phyloP scores from a whole-genome alignment of 2,113 vertebrate species.

The Thinocorus orbignyianus region DNA sequence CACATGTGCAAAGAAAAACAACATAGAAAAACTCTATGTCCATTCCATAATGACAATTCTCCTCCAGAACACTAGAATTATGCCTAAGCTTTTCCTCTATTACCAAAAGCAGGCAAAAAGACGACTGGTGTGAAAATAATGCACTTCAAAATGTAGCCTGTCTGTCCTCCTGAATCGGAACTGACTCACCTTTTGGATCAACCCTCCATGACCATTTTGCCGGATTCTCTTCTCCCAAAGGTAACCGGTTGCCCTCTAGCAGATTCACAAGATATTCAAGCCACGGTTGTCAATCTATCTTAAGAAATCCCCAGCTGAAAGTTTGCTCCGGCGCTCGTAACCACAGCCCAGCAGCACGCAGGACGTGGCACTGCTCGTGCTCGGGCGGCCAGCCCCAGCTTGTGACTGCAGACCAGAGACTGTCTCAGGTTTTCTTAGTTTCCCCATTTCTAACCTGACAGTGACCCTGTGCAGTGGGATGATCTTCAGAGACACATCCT shows the following conservation, averaged over 20 bases:
- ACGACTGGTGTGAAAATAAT: background rate
- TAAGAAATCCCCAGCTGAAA: slow-evolving; percentile 9
- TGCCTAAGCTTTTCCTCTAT: background rate
- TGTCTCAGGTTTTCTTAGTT: background rate
- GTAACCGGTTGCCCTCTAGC: background rate
- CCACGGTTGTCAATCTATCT: background rate
- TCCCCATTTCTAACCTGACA: background rate
- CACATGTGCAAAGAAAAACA: background rate
- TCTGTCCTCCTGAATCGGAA: background rate
- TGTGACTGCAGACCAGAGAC: background rate
- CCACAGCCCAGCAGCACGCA: slow-evolving; percentile 12
- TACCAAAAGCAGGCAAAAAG: background rate
- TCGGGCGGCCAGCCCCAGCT: background rate
- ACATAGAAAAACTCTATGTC: background rate
- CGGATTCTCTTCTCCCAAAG: background rate
- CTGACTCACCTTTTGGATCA: background rate
- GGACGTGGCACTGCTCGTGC: background rate
- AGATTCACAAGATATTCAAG: background rate
- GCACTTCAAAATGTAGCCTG: background rate
- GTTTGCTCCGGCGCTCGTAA: background rate
- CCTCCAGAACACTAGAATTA: background rate
- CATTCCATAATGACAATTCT: background rate
- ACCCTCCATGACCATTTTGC: background rate
- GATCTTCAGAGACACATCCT: background rate
- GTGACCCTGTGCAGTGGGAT: background rate